Conservation (phyloP, 2,113 vertebrate genomes). For the Paramormyrops kingsleyae region DNA sequence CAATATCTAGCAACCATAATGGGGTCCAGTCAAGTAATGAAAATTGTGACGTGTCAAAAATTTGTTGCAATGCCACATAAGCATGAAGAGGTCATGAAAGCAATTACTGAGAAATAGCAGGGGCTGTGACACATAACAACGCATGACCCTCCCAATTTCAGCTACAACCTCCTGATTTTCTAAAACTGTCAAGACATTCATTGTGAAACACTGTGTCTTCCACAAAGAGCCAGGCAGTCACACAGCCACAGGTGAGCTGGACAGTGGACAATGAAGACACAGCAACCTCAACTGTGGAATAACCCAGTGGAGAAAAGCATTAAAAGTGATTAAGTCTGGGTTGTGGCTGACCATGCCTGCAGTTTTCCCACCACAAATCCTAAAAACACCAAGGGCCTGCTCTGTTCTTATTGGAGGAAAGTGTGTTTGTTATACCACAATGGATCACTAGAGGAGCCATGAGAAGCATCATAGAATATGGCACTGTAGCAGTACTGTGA, state of each 20-base stretch:
- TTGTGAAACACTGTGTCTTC: background rate
- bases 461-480: background rate
- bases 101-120: conserved; percentile 5
- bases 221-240: background rate
- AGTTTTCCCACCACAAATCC: background rate
- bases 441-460: background rate
- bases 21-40: background rate
- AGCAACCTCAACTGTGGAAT: background rate
- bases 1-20: background rate
- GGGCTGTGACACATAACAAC: background rate
- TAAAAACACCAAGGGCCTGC: background rate
- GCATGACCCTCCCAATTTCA: background rate
- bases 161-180: background rate
- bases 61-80: background rate
- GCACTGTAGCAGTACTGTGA: background rate
- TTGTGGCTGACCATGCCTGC: background rate
- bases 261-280: background rate
- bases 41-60: background rate
- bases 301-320: background rate
- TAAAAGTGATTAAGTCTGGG: background rate
- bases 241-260: background rate
- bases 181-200: background rate
- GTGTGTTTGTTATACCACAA: background rate
- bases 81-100: conserved; percentile 3
- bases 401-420: background rate